Evolutionary conservation across 2,888 invertebrate species (phyloP).

Genomic region (Colletes collaris): DNA sequence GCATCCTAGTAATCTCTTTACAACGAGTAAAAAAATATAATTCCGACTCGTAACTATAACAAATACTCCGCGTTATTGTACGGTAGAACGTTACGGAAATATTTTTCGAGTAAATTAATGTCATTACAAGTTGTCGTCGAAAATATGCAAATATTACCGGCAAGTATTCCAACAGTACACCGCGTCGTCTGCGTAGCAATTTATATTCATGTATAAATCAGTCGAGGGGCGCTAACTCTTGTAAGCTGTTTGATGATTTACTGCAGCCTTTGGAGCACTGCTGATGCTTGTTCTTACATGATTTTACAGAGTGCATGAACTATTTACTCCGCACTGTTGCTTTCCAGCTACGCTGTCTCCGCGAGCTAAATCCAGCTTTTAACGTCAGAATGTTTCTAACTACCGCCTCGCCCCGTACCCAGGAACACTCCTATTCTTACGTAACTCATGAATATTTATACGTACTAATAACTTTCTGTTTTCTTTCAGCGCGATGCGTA

Average conservation of each 20-base stretch:
- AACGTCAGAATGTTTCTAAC: slow-evolving; percentile 53
- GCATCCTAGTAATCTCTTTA: too few relatives aligned
- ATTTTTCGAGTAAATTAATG: background rate
- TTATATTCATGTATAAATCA: slow-evolving; percentile 44
- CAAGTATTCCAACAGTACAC: slow-evolving; percentile 17
- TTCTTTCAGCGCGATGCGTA: slow-evolving; percentile 45
- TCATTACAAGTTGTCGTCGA: slow-evolving; percentile 16
- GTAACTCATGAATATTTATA: slow-evolving; percentile 50
- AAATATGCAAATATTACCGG: slow-evolving; percentile 31
- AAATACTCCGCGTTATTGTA: too few relatives aligned
- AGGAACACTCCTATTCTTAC: slow-evolving; percentile 45
- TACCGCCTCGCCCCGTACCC: slow-evolving; percentile 29
- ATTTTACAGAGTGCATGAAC: slow-evolving; percentile 42
- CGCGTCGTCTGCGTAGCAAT: slow-evolving; percentile 34
- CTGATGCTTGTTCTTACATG: slow-evolving; percentile 51
- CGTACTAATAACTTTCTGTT: slow-evolving; percentile 52
- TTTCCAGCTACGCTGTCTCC: slow-evolving; percentile 25
- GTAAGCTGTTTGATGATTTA: slow-evolving; percentile 46
- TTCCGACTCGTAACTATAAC: too few relatives aligned
- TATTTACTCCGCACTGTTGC: slow-evolving; percentile 32
- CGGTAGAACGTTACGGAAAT: background rate
- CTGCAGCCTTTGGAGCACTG: slow-evolving; percentile 19
- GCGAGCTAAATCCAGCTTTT: slow-evolving; percentile 49
- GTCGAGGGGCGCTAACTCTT: slow-evolving; percentile 22
- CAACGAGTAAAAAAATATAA: too few relatives aligned